These are phyloP conservation scores for Thecocarcelia acutangulata DNA, from an alignment of 2,888 invertebrate genomes.

Conservation along the genomic window DNA sequence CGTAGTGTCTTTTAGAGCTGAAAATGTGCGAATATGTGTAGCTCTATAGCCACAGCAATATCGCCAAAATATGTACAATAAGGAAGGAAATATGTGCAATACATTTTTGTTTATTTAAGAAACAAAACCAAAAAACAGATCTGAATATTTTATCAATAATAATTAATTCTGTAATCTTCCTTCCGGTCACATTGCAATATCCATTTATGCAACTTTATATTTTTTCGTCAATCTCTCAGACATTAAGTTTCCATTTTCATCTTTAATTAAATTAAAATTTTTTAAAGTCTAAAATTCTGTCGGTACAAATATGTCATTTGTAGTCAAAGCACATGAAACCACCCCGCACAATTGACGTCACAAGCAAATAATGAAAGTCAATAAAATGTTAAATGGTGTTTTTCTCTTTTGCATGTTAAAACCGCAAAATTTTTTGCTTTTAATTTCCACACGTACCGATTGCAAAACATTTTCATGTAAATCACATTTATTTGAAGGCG, in stretches of 20 bases:
- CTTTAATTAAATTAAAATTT: not conserved
- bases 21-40: too few relatives aligned
- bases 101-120: too few relatives aligned
- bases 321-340: conserved; percentile 14
- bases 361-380: not conserved
- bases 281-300: not conserved
- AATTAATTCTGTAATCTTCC: not conserved
- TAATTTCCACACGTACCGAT: conserved; percentile 24
- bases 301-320: not conserved
- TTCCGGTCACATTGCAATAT: not conserved
- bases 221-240: not conserved
- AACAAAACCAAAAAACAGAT: too few relatives aligned
- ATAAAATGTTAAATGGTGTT: conserved; percentile 12
- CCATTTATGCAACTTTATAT: too few relatives aligned
- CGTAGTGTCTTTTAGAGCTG: too few relatives aligned
- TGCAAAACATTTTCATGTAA: conserved; percentile 29
- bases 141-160: too few relatives aligned
- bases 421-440: conserved; percentile 10
- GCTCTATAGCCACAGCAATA: too few relatives aligned
- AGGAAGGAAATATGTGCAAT: too few relatives aligned
- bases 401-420: conserved; percentile 8
- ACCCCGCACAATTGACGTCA: conserved; percentile 37
- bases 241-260: conserved; percentile 5
- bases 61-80: too few relatives aligned
- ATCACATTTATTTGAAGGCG: conserved; percentile 17